phyloP scores from a whole-genome alignment of 2,797 vertebrate species.

The Knipowitschia caucasica region DNA sequence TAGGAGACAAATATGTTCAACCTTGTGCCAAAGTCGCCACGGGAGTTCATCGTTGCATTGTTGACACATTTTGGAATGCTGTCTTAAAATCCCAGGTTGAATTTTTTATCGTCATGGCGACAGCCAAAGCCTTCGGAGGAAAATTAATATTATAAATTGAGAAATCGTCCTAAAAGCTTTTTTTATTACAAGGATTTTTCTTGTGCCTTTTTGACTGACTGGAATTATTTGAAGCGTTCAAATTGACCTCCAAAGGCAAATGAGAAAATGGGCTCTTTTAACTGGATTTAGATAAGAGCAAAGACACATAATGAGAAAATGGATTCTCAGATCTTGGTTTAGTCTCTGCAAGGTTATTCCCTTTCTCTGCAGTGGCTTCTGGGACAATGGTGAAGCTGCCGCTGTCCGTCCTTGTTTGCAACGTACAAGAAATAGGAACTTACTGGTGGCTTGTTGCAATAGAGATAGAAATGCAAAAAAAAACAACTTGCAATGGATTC shows the following conservation, averaged over 20 bases:
- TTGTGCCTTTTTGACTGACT: conserved; percentile 55
- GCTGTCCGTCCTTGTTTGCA: conserved; percentile 39
- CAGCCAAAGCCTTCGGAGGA: no score
- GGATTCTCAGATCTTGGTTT: conserved; percentile 62
- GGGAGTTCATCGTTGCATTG: no score
- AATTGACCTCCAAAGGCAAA: conserved; percentile 75
- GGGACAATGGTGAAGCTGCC: conserved; percentile 26
- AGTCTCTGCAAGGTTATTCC: conserved; percentile 66
- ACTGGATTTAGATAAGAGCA: conserved; percentile 76
- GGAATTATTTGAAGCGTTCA: conserved; percentile 67
- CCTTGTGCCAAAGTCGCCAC: no score
- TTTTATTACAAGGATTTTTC: conserved; percentile 58
- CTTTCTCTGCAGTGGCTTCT: conserved; percentile 48
- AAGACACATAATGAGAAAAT: conserved; percentile 65
- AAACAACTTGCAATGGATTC: neutral
- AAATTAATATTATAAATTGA: neutral
- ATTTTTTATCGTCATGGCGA: no score
- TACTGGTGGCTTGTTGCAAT: conserved; percentile 67
- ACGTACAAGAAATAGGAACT: conserved; percentile 46
- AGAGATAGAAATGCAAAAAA: conserved; percentile 32
- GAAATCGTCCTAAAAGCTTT: neutral
- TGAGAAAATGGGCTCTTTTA: conserved; percentile 75
- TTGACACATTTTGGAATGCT: no score
- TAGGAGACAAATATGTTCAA: no score
- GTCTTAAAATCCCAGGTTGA: no score